Evolutionary conservation across 2,888 invertebrate species (phyloP).

Genomic region (Blera fallax): DNA sequence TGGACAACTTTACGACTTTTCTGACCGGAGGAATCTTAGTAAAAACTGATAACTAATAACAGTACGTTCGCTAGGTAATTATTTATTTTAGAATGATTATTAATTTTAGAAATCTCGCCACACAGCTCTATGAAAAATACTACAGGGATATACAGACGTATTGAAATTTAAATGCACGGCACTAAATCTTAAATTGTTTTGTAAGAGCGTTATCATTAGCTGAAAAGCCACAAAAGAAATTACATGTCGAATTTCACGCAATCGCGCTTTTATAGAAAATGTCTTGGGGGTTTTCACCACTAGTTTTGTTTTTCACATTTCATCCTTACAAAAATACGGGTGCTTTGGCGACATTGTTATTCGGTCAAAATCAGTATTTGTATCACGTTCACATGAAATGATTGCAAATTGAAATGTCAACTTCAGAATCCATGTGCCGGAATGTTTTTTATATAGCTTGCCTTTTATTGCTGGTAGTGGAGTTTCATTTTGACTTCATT

Average conservation of each 20-base stretch:
- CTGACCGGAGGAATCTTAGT: no score
- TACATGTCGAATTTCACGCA: slow-evolving; percentile 13
- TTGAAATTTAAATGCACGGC: not conserved
- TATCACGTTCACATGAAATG: slow-evolving; percentile 46
- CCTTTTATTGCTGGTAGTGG: slow-evolving; percentile 18
- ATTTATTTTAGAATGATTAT: no score
- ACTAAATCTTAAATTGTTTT: not conserved
- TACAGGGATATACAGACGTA: no score
- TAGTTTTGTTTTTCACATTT: not conserved
- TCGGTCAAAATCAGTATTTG: slow-evolving; percentile 39
- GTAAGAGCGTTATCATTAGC: not conserved
- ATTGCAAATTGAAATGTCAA: slow-evolving; percentile 66
- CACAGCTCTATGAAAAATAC: no score
- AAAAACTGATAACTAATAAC: no score
- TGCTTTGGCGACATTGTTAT: slow-evolving; percentile 7
- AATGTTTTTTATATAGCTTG: slow-evolving; percentile 37
- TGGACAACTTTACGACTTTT: no score
- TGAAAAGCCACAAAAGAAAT: not conserved
- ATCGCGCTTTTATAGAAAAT: not conserved
- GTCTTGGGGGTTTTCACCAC: not conserved
- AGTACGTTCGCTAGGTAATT: no score
- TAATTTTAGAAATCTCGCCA: no score
- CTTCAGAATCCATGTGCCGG: slow-evolving; percentile 44
- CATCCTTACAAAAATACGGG: not conserved
- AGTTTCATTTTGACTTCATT: slow-evolving; percentile 24